Percentiles rank a stretch among this genome's conserved stretches.
Evolutionary conservation across 2,113 vertebrate species (phyloP).

Genomic region (Chlorodrepanis virens): DNA sequence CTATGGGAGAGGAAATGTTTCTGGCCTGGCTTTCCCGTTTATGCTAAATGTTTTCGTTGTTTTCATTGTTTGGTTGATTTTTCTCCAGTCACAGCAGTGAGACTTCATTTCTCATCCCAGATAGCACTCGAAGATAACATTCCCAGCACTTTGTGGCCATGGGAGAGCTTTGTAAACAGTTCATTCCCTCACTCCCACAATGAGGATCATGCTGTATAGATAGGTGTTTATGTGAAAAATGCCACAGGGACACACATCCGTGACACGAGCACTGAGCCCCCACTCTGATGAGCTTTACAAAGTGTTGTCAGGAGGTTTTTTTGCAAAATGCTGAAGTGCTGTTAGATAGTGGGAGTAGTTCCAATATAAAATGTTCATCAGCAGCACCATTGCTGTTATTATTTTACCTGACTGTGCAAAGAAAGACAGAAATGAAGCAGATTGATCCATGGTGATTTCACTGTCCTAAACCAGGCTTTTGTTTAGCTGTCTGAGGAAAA

Average conservation of each 20-base stretch:
- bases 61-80: background rate
- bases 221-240: rapidly evolving
- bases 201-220: background rate
- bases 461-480: background rate
- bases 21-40: background rate
- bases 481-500: background rate
- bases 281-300: background rate
- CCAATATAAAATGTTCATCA: background rate
- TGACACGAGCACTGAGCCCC: background rate
- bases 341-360: background rate
- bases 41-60: background rate
- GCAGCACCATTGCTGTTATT: background rate
- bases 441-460: background rate
- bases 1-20: background rate
- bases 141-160: background rate
- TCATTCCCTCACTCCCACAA: background rate
- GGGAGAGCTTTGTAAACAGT: background rate
- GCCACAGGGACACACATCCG: rapidly evolving
- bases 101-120: background rate
- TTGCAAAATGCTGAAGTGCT: background rate
- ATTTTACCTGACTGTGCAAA: background rate
- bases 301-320: background rate
- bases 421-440: background rate
- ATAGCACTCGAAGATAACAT: background rate
- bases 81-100: background rate